These are phyloP conservation scores for Panagrolaimus sp. DNA, from an alignment of 1,140 invertebrate genomes.

Conservation along the genomic window DNA sequence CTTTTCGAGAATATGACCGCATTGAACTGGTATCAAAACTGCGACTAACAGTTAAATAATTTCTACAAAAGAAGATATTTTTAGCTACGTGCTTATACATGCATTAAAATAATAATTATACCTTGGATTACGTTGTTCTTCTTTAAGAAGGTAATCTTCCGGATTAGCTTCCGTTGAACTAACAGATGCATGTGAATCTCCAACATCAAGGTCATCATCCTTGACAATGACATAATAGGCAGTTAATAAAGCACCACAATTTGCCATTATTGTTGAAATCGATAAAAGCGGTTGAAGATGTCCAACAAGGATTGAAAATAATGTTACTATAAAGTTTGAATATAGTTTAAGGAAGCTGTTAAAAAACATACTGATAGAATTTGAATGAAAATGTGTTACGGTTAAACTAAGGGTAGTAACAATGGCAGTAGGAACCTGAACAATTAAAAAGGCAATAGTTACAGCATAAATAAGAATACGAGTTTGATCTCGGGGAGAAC, in stretches of 20 bases:
- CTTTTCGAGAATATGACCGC: conserved; percentile 47
- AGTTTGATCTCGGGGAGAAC: conserved; percentile 53
- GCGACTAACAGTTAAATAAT: conserved; percentile 44
- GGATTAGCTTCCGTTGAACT: conserved; percentile 8
- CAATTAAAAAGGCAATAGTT: conserved; percentile 54
- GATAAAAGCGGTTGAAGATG: conserved; percentile 51
- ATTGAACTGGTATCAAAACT: conserved; percentile 53
- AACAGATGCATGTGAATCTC: conserved; percentile 45
- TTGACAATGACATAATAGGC: conserved; percentile 58
- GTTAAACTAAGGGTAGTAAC: conserved; percentile 53
- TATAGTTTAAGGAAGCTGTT: conserved; percentile 4
- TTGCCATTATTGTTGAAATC: conserved; percentile 50
- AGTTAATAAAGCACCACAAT: conserved; percentile 52
- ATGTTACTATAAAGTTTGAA: conserved; percentile 26
- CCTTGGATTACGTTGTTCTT: conserved; percentile 11
- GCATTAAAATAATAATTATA: conserved; percentile 2
- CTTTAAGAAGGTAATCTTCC: conserved; percentile 8
- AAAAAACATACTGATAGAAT: conserved; percentile 38
- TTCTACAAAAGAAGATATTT: conserved; percentile 26
- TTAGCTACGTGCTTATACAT: conserved; percentile 13
- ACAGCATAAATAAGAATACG: conserved; percentile 57
- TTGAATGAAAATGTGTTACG: conserved; percentile 57
- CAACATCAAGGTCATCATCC: conserved; percentile 55
- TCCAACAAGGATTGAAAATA: conserved; percentile 35
- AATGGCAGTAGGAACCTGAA: conserved; percentile 52